Evolutionary conservation across 2,797 vertebrate species (phyloP), one percentile per base, ranked within the genome.

Genomic region (Sciaenops ocellatus): DNA sequence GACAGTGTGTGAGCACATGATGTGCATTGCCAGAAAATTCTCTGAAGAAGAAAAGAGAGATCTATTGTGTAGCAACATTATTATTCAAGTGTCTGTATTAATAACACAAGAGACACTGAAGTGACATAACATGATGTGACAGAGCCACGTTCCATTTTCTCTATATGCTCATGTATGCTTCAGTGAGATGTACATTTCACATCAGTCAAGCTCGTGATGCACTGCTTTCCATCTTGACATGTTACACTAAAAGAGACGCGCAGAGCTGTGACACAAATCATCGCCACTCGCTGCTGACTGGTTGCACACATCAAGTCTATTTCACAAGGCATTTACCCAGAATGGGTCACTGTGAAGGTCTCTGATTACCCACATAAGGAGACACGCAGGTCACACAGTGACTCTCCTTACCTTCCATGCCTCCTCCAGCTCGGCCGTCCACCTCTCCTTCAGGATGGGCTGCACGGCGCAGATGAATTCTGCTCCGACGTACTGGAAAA

Each of bases 401-500:
- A 46, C 16, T 20, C 57, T 15, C 18, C 69, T 85, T 85, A 96
- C 95, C 94, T 95, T 95, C 95, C 95, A 96, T 0, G 95, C 95
- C 52, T 95, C 91, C 83, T 96, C 95, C 63, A 96, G 78, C 82
- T 95, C 94, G 2, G 89, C 17, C 0, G 95, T 96, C 95, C 95
- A 96, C 76, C 79, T 92, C 47, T 95, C 95, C 87, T 95, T 95
- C 76, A 96, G 83, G 81, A 96, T 95, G 34, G 95, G 95, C 83
- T 87, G 94, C 77, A 96, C 95, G 1, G 95, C 94, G 60, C 93
- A 78, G 83, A 95, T 95, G 86, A 96, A 96, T 81, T 96, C 95
- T 3, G 93, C 83, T 76, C 94, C 95, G 0, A 96, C 95, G 5
- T 95, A 96, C 95, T 96, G 90, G 30, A 87, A 87, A 83, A 80